Base-by-base conservation (phyloP, 2,113 vertebrate genomes). In the Aepyceros melampus region DNA sequence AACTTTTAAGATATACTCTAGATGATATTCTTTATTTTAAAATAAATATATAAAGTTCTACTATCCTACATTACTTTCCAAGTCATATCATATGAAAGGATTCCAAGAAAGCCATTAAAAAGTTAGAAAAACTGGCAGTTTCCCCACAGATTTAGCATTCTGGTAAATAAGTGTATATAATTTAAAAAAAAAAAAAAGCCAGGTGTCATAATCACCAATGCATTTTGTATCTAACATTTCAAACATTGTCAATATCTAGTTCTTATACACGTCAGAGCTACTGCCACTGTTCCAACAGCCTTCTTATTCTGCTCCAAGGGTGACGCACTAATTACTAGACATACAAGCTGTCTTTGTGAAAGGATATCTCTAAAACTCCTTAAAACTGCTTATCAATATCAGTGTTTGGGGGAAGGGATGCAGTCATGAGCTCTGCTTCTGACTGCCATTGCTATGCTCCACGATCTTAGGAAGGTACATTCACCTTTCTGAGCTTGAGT, bases 11-110 rank as follows among this genome's bases (percentile, higher is more conserved):
- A 83, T 84, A 36, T 9, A 40, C 94, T 98, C 81, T 95, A 95
- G 91, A 96, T 60, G 71, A 51, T 87, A 60, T 91, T 56, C 88
- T 90, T 84, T 91, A 94, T 56, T 98, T 98, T 89, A 97, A 95
- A 94, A 96, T 98, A 94, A 89, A 81, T 74, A 53, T 92, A 94
- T 86, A 62, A 96, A 94, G 81, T n/a, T 47, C 60, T 97, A 96
- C 76, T 89, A 91, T 89, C 49, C 11, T 97, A 84, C 58, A 91
- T 88, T 56, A 89, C 43, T 93, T 55, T 36, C 43, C 17, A 76
- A 58, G 14, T 84, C 85, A 96, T 45, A 96, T 86, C 81, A 90
- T 49, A 11, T 83, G 55, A 95, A 89, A 95, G 15, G 3, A 96
- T 43, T 79, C 53, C 96, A 85, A 96, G 95, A 97, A 89, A 71